These are phyloP conservation scores for Tarsius wallacei DNA, from an alignment of 2,797 vertebrate genomes.

Conservation along the genomic window DNA sequence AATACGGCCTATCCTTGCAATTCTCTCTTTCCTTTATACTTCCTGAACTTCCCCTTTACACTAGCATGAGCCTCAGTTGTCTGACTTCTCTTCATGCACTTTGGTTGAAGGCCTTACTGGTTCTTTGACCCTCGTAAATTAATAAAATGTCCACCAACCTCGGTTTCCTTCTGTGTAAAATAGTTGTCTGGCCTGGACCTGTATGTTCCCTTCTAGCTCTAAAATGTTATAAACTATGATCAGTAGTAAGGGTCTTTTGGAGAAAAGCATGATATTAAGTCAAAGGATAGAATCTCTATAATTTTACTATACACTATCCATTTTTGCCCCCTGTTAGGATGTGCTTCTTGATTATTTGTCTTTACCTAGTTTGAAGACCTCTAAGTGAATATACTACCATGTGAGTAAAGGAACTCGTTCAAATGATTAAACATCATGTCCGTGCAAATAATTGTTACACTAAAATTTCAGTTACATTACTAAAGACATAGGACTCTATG, in stretches of 20 bases:
- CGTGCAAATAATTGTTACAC: constrained; percentile 24
- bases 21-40: not conserved
- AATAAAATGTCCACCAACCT: not conserved
- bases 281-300: constrained; percentile 52
- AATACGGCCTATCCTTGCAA: not conserved
- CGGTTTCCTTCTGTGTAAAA: not conserved
- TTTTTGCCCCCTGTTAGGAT: not conserved
- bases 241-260: not conserved
- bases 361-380: not conserved
- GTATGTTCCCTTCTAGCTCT: not conserved
- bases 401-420: not conserved
- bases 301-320: not conserved
- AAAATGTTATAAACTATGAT: not conserved
- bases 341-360: not conserved
- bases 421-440: not conserved
- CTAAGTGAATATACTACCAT: not conserved
- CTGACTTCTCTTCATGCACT: not conserved
- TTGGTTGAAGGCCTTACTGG: not conserved
- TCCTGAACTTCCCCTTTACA: not conserved
- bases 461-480: constrained; percentile 48
- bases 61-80: not conserved
- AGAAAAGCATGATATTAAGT: constrained; percentile 68
- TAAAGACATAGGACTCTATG: not conserved
- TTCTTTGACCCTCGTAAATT: not conserved
- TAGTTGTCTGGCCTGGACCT: not conserved